Evolutionary conservation across 2,888 invertebrate species (phyloP).

Genomic region (Orthonychiurus folsomi): DNA sequence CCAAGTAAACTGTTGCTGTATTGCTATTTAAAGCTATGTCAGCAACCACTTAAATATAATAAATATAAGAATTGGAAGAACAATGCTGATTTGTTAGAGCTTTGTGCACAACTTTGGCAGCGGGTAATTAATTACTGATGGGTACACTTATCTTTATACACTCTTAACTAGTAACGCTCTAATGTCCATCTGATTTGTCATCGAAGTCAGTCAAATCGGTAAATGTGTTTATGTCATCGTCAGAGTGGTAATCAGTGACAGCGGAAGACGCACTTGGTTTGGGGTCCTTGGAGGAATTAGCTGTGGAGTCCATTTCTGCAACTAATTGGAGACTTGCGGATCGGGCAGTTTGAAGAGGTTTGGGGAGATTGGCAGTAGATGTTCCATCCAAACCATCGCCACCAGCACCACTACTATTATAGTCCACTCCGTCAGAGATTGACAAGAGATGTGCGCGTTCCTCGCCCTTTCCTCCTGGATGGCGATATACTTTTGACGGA

Average conservation of each 20-base stretch:
- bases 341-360: slow-evolving; percentile 33
- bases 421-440: slow-evolving; percentile 32
- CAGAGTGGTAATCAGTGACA: not conserved
- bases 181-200: no score
- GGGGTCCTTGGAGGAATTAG: not conserved
- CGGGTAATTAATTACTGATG: no score
- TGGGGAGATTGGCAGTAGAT: slow-evolving; percentile 21
- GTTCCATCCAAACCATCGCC: slow-evolving; percentile 12
- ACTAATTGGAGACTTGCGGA: slow-evolving; percentile 33
- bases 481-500: slow-evolving; percentile 38
- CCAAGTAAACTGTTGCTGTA: no score
- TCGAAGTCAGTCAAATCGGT: slow-evolving; percentile 9
- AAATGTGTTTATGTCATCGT: not conserved
- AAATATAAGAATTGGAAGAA: no score
- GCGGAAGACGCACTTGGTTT: not conserved
- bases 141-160: no score
- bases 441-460: slow-evolving; percentile 38
- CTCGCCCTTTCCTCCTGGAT: slow-evolving; percentile 38
- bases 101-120: no score
- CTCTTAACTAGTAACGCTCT: not conserved
- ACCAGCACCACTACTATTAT: slow-evolving; percentile 23
- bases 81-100: no score
- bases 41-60: no score
- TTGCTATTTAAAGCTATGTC: no score
- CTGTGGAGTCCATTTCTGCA: slow-evolving; percentile 30